Conservation (phyloP, 2,113 vertebrate genomes). For the Vulpes vulpes region DNA sequence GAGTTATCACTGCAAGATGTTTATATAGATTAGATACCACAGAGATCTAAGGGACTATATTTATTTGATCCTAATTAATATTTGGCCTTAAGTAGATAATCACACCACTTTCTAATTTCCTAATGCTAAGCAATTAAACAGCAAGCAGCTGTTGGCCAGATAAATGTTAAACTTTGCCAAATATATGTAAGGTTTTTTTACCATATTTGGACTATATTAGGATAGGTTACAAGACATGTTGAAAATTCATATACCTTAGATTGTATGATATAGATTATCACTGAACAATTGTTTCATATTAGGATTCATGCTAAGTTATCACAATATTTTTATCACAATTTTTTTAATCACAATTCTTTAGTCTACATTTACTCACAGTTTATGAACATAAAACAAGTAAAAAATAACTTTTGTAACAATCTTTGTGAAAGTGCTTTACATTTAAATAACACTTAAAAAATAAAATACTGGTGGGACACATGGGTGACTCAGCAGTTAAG, state of each 20-base stretch:
- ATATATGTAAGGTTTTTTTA: not conserved
- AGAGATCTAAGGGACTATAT: conserved; percentile 79
- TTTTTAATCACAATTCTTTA: not conserved
- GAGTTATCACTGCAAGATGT: conserved; percentile 60
- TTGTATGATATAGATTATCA: not conserved
- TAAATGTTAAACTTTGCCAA: conserved; percentile 70
- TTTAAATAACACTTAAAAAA: not conserved
- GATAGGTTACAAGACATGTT: not conserved
- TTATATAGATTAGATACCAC: conserved; percentile 75
- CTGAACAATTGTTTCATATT: not conserved
- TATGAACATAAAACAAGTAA: not conserved
- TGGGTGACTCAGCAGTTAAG: too few species aligned
- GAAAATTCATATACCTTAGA: not conserved
- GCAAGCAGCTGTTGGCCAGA: conserved; percentile 62
- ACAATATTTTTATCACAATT: not conserved
- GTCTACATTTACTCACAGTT: not conserved
- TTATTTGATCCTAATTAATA: conserved; percentile 75
- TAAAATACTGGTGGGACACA: not conserved
- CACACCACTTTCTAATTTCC: conserved; percentile 69
- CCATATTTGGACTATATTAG: not conserved
- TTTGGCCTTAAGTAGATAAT: conserved; percentile 66
- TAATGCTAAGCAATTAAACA: conserved; percentile 75
- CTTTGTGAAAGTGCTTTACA: not conserved
- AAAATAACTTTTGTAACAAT: conserved; percentile 8
- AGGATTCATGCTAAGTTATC: not conserved